phyloP scores from a whole-genome alignment of 2,888 invertebrate genomes.

The Aproaerema taeniolella region DNA sequence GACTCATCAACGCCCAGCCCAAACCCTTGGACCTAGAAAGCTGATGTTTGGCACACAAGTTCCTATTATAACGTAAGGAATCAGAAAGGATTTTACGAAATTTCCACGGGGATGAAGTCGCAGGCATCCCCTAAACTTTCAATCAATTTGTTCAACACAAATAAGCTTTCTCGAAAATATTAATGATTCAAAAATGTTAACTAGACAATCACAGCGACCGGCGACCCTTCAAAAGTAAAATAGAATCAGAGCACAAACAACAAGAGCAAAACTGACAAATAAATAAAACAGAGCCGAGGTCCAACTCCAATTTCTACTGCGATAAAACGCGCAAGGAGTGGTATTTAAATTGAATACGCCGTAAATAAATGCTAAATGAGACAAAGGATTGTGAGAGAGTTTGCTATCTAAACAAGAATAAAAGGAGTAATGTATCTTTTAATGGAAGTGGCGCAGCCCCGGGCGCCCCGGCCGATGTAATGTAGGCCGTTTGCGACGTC shows the following conservation, averaged over 20 bases:
- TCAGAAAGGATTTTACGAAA: too few relatives aligned
- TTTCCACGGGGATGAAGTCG: too few relatives aligned
- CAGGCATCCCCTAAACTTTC: too few relatives aligned
- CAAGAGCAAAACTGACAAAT: constrained; percentile 56
- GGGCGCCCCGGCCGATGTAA: constrained; percentile 27
- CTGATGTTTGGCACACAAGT: too few relatives aligned
- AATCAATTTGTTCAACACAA: too few relatives aligned
- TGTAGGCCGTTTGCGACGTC: constrained; percentile 23
- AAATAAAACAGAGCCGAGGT: constrained; percentile 55
- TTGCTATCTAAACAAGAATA: constrained; percentile 65
- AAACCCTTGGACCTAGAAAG: too few relatives aligned
- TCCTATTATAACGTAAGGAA: too few relatives aligned
- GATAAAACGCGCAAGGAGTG: constrained; percentile 67
- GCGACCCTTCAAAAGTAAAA: constrained; percentile 17
- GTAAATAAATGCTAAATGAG: constrained; percentile 73
- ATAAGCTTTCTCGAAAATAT: too few relatives aligned
- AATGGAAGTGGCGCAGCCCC: constrained; percentile 51
- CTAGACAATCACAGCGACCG: too few relatives aligned
- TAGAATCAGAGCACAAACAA: constrained; percentile 41
- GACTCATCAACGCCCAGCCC: too few relatives aligned
- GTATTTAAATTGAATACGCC: constrained; percentile 72
- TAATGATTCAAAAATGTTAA: too few relatives aligned
- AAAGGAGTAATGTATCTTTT: constrained; percentile 64
- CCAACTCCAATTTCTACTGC: constrained; percentile 56
- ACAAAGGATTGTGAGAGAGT: constrained; percentile 68